A percentile compares a stretch with the other conserved stretches of the same genome.
These are phyloP conservation scores for Campoplex nolae DNA, from an alignment of 2,888 invertebrate species.

Conservation along the genomic window DNA sequence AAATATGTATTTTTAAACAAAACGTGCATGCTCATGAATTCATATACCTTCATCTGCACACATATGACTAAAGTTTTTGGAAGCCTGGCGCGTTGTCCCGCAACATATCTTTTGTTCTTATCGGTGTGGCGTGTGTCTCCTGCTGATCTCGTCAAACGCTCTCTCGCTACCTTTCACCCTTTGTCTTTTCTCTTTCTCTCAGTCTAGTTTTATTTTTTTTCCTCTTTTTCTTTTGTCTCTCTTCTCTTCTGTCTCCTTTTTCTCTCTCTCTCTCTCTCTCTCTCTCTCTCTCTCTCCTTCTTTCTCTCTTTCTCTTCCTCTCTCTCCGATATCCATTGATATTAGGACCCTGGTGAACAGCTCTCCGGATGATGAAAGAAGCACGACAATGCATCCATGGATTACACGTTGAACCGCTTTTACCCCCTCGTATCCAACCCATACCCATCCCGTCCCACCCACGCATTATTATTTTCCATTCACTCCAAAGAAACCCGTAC, in stretches of 20 bases:
- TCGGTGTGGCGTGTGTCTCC: conserved; percentile 51
- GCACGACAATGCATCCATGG: conserved; percentile 65
- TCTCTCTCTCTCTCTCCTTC: neutral
- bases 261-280: conserved; percentile 4
- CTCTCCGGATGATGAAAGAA: conserved; percentile 67
- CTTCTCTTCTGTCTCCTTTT: neutral
- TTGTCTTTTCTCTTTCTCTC: conserved; percentile 45
- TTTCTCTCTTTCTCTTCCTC: neutral
- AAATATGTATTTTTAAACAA: conserved; percentile 27
- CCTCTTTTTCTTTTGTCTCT: neutral
- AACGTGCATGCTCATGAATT: neutral
- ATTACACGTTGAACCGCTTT: conserved; percentile 67
- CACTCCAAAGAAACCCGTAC: conserved; percentile 53
- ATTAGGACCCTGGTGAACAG: conserved; percentile 60
- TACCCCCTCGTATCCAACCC: conserved; percentile 33
- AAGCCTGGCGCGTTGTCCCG: conserved; percentile 60
- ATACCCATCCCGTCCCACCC: conserved; percentile 44
- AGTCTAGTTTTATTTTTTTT: conserved; percentile 11
- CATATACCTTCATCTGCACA: neutral
- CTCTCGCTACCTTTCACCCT: conserved; percentile 67
- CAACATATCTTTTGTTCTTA: conserved; percentile 65
- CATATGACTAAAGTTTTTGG: conserved; percentile 30
- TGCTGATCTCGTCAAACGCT: conserved; percentile 67
- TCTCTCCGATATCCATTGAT: conserved; percentile 64
- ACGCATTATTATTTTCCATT: conserved; percentile 65